Conservation (phyloP, 92 coral and sea anemone genomes). For the Muricea muricata region DNA sequence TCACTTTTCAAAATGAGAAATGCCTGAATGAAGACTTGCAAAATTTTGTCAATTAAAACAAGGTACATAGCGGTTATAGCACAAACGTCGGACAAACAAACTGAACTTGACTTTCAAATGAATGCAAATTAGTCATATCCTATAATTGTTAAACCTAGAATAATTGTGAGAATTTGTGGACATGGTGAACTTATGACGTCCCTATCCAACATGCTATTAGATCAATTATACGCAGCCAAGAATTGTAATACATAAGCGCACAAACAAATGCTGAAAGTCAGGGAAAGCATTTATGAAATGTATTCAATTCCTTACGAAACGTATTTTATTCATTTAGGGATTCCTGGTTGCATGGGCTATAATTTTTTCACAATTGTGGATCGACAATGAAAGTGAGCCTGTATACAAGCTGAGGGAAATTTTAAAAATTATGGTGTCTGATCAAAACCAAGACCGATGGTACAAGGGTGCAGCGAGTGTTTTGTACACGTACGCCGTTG, state of each 20-base stretch:
- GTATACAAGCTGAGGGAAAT: not conserved
- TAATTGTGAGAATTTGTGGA: no score
- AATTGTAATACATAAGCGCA: no score
- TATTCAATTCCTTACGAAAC: not conserved
- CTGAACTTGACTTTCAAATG: no score
- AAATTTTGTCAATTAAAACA: not conserved
- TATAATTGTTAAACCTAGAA: no score
- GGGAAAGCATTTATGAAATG: not conserved
- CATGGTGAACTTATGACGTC: no score
- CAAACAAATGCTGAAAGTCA: no score
- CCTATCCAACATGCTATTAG: no score
- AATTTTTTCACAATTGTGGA: not conserved
- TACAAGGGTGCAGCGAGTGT: not conserved
- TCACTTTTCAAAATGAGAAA: not conserved
- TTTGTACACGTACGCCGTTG: slow-evolving; percentile 1
- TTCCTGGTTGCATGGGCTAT: not conserved
- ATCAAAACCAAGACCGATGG: not conserved
- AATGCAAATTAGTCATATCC: no score
- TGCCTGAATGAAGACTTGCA: not conserved
- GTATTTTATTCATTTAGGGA: not conserved
- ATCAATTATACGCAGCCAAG: no score
- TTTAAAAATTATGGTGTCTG: not conserved
- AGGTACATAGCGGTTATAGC: no score
- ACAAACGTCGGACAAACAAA: no score
- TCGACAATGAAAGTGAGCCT: not conserved